Evolutionary conservation across 2,888 invertebrate species (phyloP).

Genomic region (Ecliptopera silaceata): DNA sequence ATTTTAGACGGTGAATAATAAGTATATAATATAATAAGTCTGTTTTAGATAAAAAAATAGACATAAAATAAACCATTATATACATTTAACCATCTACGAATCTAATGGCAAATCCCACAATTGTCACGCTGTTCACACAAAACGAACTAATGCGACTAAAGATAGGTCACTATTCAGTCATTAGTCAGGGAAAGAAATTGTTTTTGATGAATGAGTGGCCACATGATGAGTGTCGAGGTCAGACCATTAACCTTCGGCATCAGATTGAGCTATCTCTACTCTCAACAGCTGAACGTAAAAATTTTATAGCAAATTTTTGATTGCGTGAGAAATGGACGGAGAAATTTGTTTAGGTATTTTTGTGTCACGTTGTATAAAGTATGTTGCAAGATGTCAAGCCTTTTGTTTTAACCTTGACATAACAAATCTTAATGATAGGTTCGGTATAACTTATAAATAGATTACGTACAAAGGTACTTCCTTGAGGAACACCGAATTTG

Average conservation of each 20-base stretch:
- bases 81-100: neutral
- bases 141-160: slow-evolving; percentile 21
- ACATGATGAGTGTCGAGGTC: slow-evolving; percentile 42
- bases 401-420: neutral
- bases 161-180: slow-evolving; percentile 24
- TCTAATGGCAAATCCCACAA: slow-evolving; percentile 15
- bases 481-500: neutral
- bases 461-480: neutral
- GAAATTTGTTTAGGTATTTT: slow-evolving; percentile 14
- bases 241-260: slow-evolving; percentile 47
- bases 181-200: slow-evolving; percentile 33
- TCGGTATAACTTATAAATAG: neutral
- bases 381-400: slow-evolving; percentile 1
- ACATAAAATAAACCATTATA: neutral
- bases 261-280: slow-evolving; percentile 32
- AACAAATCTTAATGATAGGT: too few relatives aligned
- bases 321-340: slow-evolving; percentile 27
- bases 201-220: slow-evolving; percentile 37
- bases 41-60: neutral
- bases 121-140: slow-evolving; percentile 32
- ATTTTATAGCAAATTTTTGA: slow-evolving; percentile 29
- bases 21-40: too few relatives aligned
- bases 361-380: slow-evolving; percentile 15
- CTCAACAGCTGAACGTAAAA: slow-evolving; percentile 32
- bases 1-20: too few relatives aligned